Evolutionary conservation across 2,888 invertebrate species (phyloP).

Genomic region (Agrypnus murinus): DNA sequence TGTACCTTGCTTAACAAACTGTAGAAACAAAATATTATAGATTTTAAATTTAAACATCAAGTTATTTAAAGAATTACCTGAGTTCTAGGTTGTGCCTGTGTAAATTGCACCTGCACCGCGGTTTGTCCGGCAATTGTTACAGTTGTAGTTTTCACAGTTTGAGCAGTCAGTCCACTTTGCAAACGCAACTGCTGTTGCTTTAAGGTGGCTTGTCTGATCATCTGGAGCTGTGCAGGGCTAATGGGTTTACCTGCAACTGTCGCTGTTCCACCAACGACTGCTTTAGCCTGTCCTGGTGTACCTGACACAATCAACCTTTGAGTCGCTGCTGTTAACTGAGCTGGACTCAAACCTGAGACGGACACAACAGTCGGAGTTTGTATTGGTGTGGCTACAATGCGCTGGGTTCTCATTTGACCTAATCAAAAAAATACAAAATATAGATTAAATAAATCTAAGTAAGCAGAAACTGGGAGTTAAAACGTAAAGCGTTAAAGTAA

Average conservation of each 20-base stretch:
- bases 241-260: conserved; percentile 72
- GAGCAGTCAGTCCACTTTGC: conserved; percentile 61
- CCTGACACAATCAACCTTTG: conserved; percentile 71
- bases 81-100: conserved; percentile 65
- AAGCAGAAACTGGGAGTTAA: background rate
- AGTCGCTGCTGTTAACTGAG: conserved; percentile 69
- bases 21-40: conserved; percentile 40
- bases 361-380: conserved; percentile 68
- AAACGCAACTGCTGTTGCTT: conserved; percentile 68
- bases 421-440: conserved; percentile 38
- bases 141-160: conserved; percentile 66
- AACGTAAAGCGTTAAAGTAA: conserved; percentile 15
- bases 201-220: conserved; percentile 75
- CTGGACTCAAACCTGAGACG: conserved; percentile 67
- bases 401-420: conserved; percentile 66
- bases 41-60: background rate
- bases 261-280: conserved; percentile 60
- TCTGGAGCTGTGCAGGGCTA: conserved; percentile 75
- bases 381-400: conserved; percentile 68
- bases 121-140: conserved; percentile 65
- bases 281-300: conserved; percentile 64
- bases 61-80: conserved; percentile 47
- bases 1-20: conserved; percentile 69
- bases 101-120: conserved; percentile 67
- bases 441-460: conserved; percentile 15